Conservation (phyloP, 2,888 invertebrate genomes). For the Eupithecia abbreviata region DNA sequence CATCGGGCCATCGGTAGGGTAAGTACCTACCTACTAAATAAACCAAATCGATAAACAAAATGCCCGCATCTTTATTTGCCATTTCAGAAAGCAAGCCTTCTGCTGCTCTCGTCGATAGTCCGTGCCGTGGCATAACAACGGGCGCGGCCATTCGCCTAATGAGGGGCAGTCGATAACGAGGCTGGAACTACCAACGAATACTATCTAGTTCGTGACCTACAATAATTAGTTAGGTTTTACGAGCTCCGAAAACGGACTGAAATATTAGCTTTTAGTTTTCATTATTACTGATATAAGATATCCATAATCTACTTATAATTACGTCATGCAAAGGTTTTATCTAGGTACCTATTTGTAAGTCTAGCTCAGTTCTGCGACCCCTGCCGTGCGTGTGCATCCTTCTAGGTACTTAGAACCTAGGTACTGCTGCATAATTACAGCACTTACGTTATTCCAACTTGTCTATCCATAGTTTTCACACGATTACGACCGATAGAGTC, state of each 20-base stretch:
- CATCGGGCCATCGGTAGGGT: neutral
- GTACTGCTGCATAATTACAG: neutral
- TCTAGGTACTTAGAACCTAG: neutral
- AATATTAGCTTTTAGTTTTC: neutral
- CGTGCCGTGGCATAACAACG: neutral
- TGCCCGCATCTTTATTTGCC: neutral
- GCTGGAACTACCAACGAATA: neutral
- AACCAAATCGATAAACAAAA: neutral
- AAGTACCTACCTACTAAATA: neutral
- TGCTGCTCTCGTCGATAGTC: neutral
- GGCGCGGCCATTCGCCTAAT: neutral
- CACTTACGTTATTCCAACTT: neutral
- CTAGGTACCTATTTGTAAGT: neutral
- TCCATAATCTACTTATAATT: neutral
- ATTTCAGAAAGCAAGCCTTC: neutral
- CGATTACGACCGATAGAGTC: neutral
- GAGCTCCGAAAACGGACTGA: neutral
- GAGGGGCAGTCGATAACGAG: neutral
- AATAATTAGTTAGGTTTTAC: constrained; percentile 2
- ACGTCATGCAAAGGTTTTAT: neutral
- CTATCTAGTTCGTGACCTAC: constrained; percentile 7
- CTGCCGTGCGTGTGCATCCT: neutral
- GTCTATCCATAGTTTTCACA: neutral
- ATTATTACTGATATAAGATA: neutral
- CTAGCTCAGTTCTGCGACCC: neutral